Conservation (phyloP, 2,113 vertebrate genomes). For the Puntigrus tetrazona region DNA sequence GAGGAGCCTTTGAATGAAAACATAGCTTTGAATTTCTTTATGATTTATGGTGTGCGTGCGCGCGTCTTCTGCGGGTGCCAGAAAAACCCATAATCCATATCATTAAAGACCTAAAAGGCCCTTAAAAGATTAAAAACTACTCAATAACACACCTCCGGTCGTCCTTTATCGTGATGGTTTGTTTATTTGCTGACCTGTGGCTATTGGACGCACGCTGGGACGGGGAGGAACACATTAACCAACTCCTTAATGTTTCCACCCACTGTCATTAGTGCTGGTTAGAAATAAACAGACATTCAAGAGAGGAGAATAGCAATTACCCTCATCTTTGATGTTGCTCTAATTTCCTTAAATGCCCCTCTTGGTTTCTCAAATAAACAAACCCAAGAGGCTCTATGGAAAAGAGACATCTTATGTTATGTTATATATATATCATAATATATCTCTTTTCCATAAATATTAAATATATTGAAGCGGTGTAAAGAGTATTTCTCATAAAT, state of each 20-base stretch:
- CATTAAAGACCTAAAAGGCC: not conserved
- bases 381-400: not conserved
- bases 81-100: not conserved
- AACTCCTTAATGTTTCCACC: conserved; percentile 39
- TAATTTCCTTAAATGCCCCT: conserved; percentile 37
- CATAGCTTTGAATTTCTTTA: not conserved
- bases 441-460: too few species aligned
- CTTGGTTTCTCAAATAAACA: conserved; percentile 22
- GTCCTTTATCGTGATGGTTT: conserved; percentile 17
- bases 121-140: too few species aligned
- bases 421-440: too few species aligned
- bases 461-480: too few species aligned
- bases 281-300: conserved; percentile 43
- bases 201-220: conserved; percentile 12
- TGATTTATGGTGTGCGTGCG: not conserved
- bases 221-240: conserved; percentile 24
- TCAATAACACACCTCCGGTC: not conserved
- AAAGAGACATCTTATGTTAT: too few species aligned
- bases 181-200: conserved; percentile 32
- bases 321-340: conserved; percentile 47
- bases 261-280: conserved; percentile 47
- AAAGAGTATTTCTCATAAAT: too few species aligned
- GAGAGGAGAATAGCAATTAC: conserved; percentile 30
- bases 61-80: not conserved
- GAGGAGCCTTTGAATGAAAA: not conserved